Evolutionary conservation across 1,140 invertebrate species (phyloP).

Genomic region (Heliothis virescens): DNA sequence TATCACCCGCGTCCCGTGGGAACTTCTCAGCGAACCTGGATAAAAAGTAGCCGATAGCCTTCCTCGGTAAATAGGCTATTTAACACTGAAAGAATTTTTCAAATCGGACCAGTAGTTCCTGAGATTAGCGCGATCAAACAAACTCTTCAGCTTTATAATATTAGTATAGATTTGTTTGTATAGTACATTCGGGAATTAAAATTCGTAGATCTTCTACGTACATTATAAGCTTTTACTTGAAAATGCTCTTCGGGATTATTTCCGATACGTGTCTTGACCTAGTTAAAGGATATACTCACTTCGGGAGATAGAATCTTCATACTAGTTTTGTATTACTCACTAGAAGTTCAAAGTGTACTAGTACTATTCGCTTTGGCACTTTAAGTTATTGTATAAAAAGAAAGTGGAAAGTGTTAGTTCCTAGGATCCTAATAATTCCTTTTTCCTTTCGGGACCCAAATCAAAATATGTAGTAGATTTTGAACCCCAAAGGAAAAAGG

Average conservation of each 20-base stretch:
- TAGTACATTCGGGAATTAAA: neutral
- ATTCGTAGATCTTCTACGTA: slow-evolving; percentile 7
- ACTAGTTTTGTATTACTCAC: slow-evolving; percentile 4
- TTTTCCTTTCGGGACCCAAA: too few species aligned
- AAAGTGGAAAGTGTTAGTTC: neutral
- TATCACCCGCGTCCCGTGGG: too few species aligned
- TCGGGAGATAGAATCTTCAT: slow-evolving; percentile 27
- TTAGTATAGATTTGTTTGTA: slow-evolving; percentile 9
- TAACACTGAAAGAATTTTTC: too few species aligned
- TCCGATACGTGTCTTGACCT: slow-evolving; percentile 27
- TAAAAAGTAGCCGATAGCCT: too few species aligned
- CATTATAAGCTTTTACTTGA: slow-evolving; percentile 28
- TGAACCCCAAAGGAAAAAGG: too few species aligned
- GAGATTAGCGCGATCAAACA: too few species aligned
- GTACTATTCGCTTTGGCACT: slow-evolving; percentile 2
- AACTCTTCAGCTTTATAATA: too few species aligned
- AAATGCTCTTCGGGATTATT: slow-evolving; percentile 29
- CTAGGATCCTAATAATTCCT: too few species aligned
- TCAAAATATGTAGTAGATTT: too few species aligned
- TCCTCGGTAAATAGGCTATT: too few species aligned
- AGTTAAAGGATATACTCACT: slow-evolving; percentile 18
- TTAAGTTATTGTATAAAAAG: neutral
- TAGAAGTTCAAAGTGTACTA: neutral
- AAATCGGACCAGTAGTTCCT: too few species aligned
- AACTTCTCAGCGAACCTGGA: too few species aligned